These are phyloP conservation scores for Oxyura jamaicensis DNA, from an alignment of 2,113 vertebrate genomes.

Conservation along the genomic window DNA sequence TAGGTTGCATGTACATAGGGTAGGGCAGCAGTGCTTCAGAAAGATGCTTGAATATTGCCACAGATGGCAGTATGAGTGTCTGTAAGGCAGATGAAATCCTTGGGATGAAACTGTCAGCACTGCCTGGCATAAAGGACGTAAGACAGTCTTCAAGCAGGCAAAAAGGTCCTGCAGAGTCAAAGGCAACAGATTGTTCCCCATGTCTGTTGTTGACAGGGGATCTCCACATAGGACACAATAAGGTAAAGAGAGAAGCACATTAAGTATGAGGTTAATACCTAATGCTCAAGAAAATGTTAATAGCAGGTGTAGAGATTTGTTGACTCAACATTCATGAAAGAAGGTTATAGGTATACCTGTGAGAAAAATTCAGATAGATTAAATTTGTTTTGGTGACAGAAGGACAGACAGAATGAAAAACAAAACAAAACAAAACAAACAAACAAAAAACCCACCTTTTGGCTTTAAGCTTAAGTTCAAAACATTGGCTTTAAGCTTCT, in stretches of 20 bases:
- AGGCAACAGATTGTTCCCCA: background rate
- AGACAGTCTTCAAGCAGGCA: background rate
- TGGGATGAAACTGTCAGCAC: too few relatives aligned
- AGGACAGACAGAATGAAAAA: background rate
- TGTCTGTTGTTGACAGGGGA: background rate
- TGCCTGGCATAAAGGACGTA: background rate
- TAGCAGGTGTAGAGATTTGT: background rate
- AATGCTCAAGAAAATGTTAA: background rate
- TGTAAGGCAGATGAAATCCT: background rate
- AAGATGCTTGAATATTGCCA: background rate
- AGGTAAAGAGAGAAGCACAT: background rate
- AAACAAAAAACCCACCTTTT: too few relatives aligned
- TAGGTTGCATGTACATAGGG: background rate
- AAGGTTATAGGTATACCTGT: background rate
- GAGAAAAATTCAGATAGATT: background rate
- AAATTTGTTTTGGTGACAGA: background rate
- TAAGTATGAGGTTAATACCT: background rate
- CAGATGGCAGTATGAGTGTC: background rate
- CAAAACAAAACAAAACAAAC: too few relatives aligned
- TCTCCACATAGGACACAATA: background rate
- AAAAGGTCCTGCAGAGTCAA: background rate
- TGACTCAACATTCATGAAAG: background rate
- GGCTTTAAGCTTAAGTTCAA: too few relatives aligned
- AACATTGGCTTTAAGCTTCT: background rate
- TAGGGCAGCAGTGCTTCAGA: background rate